phyloP scores from a whole-genome alignment of 2,797 vertebrate species.

The Zalophus californianus region DNA sequence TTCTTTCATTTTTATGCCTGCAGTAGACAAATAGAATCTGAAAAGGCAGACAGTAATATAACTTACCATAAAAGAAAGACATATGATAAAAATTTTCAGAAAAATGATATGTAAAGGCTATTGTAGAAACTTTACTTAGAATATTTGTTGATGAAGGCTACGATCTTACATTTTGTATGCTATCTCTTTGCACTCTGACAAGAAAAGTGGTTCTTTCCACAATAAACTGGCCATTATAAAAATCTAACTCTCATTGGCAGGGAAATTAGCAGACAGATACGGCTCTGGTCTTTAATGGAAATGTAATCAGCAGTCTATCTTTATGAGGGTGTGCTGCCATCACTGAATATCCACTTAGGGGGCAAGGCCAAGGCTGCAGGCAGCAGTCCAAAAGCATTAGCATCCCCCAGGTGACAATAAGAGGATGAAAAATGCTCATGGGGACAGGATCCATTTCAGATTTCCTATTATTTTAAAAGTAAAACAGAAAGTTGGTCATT shows the following conservation, averaged over 20 bases:
- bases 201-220: constrained; percentile 76
- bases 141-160: constrained; percentile 66
- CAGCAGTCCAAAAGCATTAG: constrained; percentile 87
- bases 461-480: constrained; percentile 86
- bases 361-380: constrained; percentile 81
- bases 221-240: constrained; percentile 73
- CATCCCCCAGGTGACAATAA: constrained; percentile 84
- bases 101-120: constrained; percentile 23
- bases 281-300: constrained; percentile 87
- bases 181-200: constrained; percentile 48
- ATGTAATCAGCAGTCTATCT: constrained; percentile 87
- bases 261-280: constrained; percentile 86
- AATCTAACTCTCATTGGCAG: constrained; percentile 73
- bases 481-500: constrained; percentile 85
- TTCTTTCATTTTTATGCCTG: background rate
- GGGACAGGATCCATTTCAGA: constrained; percentile 83
- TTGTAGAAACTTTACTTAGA: constrained; percentile 1
- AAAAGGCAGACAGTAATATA: background rate
- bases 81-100: background rate
- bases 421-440: constrained; percentile 84
- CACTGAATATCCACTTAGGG: constrained; percentile 83
- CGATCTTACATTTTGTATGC: constrained; percentile 61
- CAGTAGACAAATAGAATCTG: background rate
- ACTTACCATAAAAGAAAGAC: background rate
- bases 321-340: constrained; percentile 83